Conservation (phyloP, 2,797 vertebrate species). For the Zonotrichia albicollis region DNA sequence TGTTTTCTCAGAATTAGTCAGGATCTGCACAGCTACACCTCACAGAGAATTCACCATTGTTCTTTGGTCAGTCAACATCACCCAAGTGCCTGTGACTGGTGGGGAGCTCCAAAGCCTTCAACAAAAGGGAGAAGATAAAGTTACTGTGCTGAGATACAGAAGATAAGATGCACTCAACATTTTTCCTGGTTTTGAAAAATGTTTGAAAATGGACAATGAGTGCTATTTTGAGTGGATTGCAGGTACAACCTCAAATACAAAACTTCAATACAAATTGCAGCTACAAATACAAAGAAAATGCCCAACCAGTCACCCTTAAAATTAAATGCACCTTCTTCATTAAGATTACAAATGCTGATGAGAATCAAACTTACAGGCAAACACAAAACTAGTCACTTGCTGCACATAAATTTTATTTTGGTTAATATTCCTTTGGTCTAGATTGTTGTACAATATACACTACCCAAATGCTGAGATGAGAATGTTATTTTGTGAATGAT, state of each 20-base stretch:
- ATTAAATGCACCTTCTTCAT: neutral
- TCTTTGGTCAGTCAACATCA: neutral
- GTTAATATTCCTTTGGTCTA: neutral
- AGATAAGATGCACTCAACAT: neutral
- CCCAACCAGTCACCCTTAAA: neutral
- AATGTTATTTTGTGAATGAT: neutral
- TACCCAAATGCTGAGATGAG: neutral
- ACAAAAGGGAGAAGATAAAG: neutral
- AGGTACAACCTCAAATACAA: neutral
- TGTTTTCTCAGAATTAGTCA: neutral
- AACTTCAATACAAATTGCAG: too few relatives aligned
- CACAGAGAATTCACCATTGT: neutral
- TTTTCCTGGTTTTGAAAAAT: neutral
- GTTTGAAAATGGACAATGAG: neutral
- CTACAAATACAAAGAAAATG: neutral
- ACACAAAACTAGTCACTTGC: neutral
- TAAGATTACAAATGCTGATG: neutral
- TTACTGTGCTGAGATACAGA: neutral
- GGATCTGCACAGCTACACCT: neutral
- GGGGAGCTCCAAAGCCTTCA: neutral
- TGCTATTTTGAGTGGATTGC: neutral
- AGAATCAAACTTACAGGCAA: neutral
- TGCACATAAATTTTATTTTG: neutral
- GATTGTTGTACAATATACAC: neutral
- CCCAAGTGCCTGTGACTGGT: neutral